Evolutionary conservation across 2,113 vertebrate species (phyloP).

Genomic region (Dasyornis broadbenti): DNA sequence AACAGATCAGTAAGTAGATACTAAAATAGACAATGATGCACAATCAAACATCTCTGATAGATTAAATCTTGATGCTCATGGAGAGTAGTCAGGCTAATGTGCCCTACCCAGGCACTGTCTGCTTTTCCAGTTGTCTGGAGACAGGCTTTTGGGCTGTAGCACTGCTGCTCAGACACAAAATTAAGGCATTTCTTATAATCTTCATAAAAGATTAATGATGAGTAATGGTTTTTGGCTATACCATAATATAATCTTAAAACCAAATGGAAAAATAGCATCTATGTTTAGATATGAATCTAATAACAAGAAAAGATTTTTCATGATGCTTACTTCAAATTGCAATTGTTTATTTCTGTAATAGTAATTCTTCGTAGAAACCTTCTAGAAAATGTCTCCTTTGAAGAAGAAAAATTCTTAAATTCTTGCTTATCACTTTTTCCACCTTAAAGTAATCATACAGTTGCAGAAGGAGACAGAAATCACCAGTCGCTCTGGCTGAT

Average conservation of each 20-base stretch:
- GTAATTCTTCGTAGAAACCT: neutral
- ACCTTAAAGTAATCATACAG: neutral
- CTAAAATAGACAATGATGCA: neutral
- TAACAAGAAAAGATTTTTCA: neutral
- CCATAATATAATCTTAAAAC: neutral
- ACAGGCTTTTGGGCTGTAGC: neutral
- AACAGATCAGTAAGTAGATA: neutral
- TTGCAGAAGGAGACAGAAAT: neutral
- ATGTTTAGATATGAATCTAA: neutral
- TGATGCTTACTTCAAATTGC: neutral
- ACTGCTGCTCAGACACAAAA: neutral
- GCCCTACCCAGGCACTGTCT: neutral
- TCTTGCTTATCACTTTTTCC: neutral
- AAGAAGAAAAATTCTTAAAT: neutral
- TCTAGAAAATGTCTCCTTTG: neutral
- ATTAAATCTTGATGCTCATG: neutral
- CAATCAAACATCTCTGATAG: neutral
- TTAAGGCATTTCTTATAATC: neutral
- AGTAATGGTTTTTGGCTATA: neutral
- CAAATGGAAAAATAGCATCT: neutral
- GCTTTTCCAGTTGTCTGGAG: neutral
- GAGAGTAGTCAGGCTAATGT: neutral
- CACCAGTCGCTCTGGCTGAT: neutral
- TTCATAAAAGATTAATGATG: neutral
- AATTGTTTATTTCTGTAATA: neutral